phyloP scores from a whole-genome alignment of 2,888 invertebrate genomes.

The Hypomecis punctinalis region DNA sequence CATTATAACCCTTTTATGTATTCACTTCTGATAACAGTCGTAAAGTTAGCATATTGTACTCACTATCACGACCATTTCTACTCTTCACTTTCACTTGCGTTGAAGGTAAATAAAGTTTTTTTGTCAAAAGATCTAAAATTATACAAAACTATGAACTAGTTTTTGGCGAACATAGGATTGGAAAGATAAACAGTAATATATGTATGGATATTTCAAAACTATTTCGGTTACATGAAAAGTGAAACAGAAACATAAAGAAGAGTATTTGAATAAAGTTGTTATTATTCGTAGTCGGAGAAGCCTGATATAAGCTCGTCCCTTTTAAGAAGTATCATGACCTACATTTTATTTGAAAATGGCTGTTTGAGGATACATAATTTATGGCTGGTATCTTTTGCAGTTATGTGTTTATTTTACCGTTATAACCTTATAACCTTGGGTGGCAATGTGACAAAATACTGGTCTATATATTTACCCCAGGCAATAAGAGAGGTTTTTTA shows the following conservation, averaged over 20 bases:
- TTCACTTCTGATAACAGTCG: slow-evolving; percentile 38
- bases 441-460: no score
- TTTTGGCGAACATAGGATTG: background rate
- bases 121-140: background rate
- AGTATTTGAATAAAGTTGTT: slow-evolving; percentile 33
- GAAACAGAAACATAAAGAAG: slow-evolving; percentile 26
- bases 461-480: no score
- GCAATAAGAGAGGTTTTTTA: no score
- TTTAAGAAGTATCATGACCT: slow-evolving; percentile 51
- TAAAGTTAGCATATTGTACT: slow-evolving; percentile 9
- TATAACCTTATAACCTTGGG: no score
- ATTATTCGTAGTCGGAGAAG: slow-evolving; percentile 16
- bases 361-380: slow-evolving; percentile 41
- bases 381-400: no score
- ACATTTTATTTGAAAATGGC: slow-evolving; percentile 53
- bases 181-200: slow-evolving; percentile 5
- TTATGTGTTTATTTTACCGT: no score
- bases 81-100: slow-evolving; percentile 13
- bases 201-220: slow-evolving; percentile 17
- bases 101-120: background rate
- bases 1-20: slow-evolving; percentile 86
- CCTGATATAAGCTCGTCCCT: slow-evolving; percentile 31
- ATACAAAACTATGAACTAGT: background rate
- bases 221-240: slow-evolving; percentile 19
- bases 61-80: slow-evolving; percentile 15